Base-by-base conservation (phyloP, 2,113 vertebrate species). In the Hypocryptadius cinnamomeus region DNA sequence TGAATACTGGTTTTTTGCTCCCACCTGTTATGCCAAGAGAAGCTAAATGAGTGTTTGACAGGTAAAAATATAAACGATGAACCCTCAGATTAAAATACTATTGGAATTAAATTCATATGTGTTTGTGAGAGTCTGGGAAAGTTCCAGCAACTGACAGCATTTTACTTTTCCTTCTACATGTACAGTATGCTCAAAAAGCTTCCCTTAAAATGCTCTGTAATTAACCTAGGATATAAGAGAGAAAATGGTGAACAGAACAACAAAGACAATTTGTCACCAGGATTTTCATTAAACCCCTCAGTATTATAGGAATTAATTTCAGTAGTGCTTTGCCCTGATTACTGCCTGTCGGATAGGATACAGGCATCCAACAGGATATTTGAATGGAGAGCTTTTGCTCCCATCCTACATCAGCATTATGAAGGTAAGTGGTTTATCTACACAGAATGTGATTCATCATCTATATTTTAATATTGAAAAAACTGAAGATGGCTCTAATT, bases 241-340 rank as follows among this genome's bases (percentile, higher is more conserved):
- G 79, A 83, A 92, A 94, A 80, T 0, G 3, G 59, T 70, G 56
- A 91, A 56, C 47, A 78, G 87, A 89, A 83, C 72, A 94, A 89
- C 87, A 79, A 79, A 96, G 85, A 91, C 93, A 90, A 96, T 96
- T 96, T 95, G 87, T 95, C 95, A 94, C 83, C 28, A 45, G 83
- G 82, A 91, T 92, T 96, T 95, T 96, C 56, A 92, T 96, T 94
- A 74, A 95, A 89, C 33, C 21, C 1, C 12, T 19, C 60, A 47
- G 74, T 85, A 90, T 90, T 94, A 94, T 22, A 92, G 72, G 68
- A 92, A 92, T 80, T 79, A 88, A 85, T 95, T 94, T 94, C 82
- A 80, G 79, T 28, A 68, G 20, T 78, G 65, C 79, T 90, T 89
- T 95, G 39, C 71, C 56, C 68, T 88, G 91, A 95, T 94, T 95